Conservation (phyloP, 1,140 invertebrate genomes). For the Vanessa tameamea region DNA sequence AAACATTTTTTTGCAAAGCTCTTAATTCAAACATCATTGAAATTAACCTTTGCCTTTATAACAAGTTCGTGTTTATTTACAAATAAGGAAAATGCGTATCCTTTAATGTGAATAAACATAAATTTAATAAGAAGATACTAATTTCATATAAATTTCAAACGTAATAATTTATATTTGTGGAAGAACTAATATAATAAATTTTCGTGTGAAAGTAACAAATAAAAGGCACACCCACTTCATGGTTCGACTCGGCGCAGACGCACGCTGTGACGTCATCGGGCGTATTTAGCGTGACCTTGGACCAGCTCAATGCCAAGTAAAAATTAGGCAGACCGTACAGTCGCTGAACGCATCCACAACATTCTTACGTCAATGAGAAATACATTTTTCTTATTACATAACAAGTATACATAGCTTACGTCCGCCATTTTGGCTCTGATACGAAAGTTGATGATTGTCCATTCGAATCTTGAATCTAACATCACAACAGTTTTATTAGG, state of each 20-base stretch:
- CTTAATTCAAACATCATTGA: too few relatives aligned
- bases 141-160: too few relatives aligned
- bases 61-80: too few relatives aligned
- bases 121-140: too few relatives aligned
- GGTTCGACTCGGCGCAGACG: conserved; percentile 42
- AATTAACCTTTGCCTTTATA: too few relatives aligned
- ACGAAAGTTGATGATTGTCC: conserved; percentile 6
- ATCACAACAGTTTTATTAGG: too few relatives aligned
- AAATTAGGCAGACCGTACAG: conserved; percentile 23
- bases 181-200: conserved; percentile 6
- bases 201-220: conserved; percentile 33
- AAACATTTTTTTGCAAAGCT: too few relatives aligned
- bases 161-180: background rate
- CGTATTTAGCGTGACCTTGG: conserved; percentile 67
- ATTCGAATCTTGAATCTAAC: background rate
- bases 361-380: conserved; percentile 37
- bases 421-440: background rate
- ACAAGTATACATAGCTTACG: conserved; percentile 22
- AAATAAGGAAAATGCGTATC: too few relatives aligned
- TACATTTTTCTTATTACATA: conserved; percentile 30
- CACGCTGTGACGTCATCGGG: conserved; percentile 56
- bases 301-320: conserved; percentile 62
- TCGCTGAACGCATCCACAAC: conserved; percentile 30
- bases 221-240: conserved; percentile 42
- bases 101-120: too few relatives aligned